Conservation (phyloP, 2,797 vertebrate genomes). For the Lacerta viridis region DNA sequence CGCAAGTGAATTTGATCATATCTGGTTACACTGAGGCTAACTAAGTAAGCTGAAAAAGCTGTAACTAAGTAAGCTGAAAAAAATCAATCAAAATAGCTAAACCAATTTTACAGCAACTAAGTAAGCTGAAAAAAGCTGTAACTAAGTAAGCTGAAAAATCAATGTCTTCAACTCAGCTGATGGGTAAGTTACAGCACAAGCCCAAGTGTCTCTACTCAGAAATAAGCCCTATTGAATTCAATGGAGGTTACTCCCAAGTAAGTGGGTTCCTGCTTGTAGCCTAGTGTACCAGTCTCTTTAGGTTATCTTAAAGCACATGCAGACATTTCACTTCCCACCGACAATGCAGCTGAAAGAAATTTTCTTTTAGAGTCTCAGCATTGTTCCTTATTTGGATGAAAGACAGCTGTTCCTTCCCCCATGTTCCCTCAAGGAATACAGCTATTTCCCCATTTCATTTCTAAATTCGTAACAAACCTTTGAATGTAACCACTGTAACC, state of each 20-base stretch:
- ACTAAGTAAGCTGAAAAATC: background rate
- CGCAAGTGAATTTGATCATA: background rate
- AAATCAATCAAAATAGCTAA: too few species aligned
- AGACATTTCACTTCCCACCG: accelerated
- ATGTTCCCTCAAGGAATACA: background rate
- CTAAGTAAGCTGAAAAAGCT: background rate
- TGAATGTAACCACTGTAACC: background rate
- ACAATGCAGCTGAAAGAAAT: background rate
- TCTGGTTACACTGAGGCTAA: background rate
- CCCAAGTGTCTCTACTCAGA: too few species aligned
- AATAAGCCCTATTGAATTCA: too few species aligned
- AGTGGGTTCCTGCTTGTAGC: too few species aligned
- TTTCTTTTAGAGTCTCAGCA: background rate
- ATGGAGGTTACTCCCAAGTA: too few species aligned
- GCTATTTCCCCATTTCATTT: slow-evolving; percentile 18
- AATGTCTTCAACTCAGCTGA: too few species aligned
- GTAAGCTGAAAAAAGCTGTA: too few species aligned
- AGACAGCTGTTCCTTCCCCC: background rate
- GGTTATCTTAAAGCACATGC: background rate
- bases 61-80: too few species aligned
- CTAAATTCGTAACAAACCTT: background rate
- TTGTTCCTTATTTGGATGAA: background rate
- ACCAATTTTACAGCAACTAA: too few species aligned
- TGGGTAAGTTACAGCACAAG: too few species aligned
- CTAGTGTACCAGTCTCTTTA: background rate